phyloP scores from a whole-genome alignment of 2,797 vertebrate genomes.

The Spondyliosoma cantharus region DNA sequence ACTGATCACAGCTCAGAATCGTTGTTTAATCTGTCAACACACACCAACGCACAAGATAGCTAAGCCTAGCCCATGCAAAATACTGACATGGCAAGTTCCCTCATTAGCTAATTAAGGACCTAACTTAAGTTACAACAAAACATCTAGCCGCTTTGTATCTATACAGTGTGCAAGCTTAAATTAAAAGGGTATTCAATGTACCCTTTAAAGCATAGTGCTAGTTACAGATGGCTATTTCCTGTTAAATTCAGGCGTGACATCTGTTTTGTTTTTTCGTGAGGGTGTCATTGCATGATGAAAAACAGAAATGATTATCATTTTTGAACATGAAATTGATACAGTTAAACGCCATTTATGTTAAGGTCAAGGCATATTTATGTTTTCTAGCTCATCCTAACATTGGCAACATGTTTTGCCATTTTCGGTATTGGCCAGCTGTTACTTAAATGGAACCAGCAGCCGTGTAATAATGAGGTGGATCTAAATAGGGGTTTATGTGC shows the following conservation, averaged over 20 bases:
- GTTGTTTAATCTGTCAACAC: constrained; percentile 28
- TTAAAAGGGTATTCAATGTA: background rate
- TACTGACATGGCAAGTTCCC: background rate
- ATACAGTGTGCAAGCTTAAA: background rate
- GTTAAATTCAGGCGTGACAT: constrained; percentile 42
- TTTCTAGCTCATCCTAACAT: background rate
- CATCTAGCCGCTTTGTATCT: background rate
- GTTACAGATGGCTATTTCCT: constrained; percentile 31
- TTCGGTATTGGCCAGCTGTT: background rate
- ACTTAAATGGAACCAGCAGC: background rate
- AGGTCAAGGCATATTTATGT: background rate
- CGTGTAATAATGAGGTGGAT: background rate
- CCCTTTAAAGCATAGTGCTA: background rate
- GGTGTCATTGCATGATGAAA: background rate
- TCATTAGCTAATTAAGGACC: background rate
- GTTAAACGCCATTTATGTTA: background rate
- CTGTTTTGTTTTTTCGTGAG: constrained; percentile 4
- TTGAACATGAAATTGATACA: too few species aligned
- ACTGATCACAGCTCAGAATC: background rate
- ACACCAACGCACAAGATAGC: constrained; percentile 18
- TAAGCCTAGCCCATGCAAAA: constrained; percentile 28
- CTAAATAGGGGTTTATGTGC: background rate
- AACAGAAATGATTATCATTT: background rate
- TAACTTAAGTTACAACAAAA: background rate
- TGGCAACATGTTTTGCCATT: background rate